Percentiles rank a stretch among this genome's conserved stretches.
Conservation (phyloP, 2,113 vertebrate species). For the Mus musculus region GRCm39 chr6:123177501-123178000, state of each 20-base stretch:
- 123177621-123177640: too few relatives aligned
- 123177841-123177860: background rate
- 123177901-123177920: constrained; percentile 64
- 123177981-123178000: background rate
- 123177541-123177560: too few relatives aligned
- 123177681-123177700: background rate
- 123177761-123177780: background rate
- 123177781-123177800: rapidly evolving
- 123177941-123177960: constrained; percentile 59
- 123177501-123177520: too few relatives aligned
- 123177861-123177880: background rate
- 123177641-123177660: too few relatives aligned
- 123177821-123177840: background rate
- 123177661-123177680: too few relatives aligned
- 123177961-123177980: rapidly evolving
- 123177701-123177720: background rate
- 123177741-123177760: background rate
- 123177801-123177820: background rate
- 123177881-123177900: background rate
- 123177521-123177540: too few relatives aligned
- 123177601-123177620: too few relatives aligned
- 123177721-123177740: background rate
- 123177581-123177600: too few relatives aligned
- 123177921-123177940: constrained; percentile 56
- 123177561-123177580: too few relatives aligned